Evolutionary conservation across 2,888 invertebrate species (phyloP).

Genomic region (Onchidella celtica): DNA sequence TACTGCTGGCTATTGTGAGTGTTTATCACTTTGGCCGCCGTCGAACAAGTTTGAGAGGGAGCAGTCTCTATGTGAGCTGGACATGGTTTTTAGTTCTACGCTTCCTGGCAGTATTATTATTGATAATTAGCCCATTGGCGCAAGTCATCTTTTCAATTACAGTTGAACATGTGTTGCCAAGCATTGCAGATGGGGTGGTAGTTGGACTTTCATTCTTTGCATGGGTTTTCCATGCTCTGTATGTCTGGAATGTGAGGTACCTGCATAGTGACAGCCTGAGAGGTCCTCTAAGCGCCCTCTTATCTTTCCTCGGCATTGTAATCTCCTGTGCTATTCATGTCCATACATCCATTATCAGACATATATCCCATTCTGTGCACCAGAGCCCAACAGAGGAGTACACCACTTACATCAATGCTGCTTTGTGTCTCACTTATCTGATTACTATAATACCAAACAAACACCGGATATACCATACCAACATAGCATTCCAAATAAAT

Average conservation of each 20-base stretch:
- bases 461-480: slow-evolving; percentile 54
- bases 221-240: slow-evolving; percentile 91
- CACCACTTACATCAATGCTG: slow-evolving; percentile 63
- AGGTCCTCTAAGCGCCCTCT: slow-evolving; percentile 87
- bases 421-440: slow-evolving; percentile 86
- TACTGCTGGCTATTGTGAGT: slow-evolving; percentile 88
- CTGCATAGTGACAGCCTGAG: slow-evolving; percentile 81
- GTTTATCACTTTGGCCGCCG: slow-evolving; percentile 90
- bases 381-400: slow-evolving; percentile 67
- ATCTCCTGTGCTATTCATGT: slow-evolving; percentile 86
- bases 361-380: slow-evolving; percentile 55
- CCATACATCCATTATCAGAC: slow-evolving; percentile 83
- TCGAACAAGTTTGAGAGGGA: slow-evolving; percentile 84
- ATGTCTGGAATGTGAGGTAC: slow-evolving; percentile 85
- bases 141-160: slow-evolving; percentile 82
- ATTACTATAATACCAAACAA: slow-evolving; percentile 85
- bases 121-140: slow-evolving; percentile 86
- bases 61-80: slow-evolving; percentile 83
- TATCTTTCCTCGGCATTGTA: slow-evolving; percentile 87
- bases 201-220: slow-evolving; percentile 87
- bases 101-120: slow-evolving; percentile 82
- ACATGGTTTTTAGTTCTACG: slow-evolving; percentile 66
- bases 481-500: slow-evolving; percentile 46
- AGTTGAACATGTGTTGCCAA: slow-evolving; percentile 69
- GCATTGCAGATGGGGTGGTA: slow-evolving; percentile 86